Base-by-base conservation (phyloP, 2,797 vertebrate genomes). In the Pitangus sulphuratus region DNA sequence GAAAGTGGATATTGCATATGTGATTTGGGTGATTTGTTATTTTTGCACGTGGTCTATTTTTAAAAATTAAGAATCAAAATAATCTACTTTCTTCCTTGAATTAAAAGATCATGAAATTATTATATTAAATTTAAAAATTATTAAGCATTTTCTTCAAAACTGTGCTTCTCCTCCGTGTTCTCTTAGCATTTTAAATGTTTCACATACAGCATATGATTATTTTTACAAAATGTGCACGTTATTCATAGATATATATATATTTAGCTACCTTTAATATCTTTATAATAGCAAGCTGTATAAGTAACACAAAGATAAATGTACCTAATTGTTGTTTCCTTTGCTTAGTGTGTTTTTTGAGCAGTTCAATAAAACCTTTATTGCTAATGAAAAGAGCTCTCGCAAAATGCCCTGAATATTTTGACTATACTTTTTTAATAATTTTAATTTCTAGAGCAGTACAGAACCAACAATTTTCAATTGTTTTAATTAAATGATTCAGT, bases 11-110 rank as follows among this genome's bases (percentile, higher is more conserved):
- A 93, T 95, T 94, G 14, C 37, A 14, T 42, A 24, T 82, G 45
- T 87, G 72, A 89, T 94, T 93, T 93, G 56, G 48, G 31, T 48
- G 42, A 82, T 96, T 88, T 87, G 77, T 92, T 90, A 48, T 87
- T 84, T 95, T 89, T 83, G 62, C 83, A 92, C 76, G 91, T 97
- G 95, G 53, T 69, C 57, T 87, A 9, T 62, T 93, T 91, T 93
- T 89, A 44, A 62, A 94, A 95, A 90, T 48, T 56, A 81, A 72
- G 44, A 92, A 82, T 92, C 53, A 86, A 93, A 88, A 85, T 92
- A 79, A 94, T 93, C 35, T 79, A 40, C 13, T 89, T 94, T 92
- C 75, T 95, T 93, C 42, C 6, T 89, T 47, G 15, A 61, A 61
- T 54, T n/a, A 7, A 28, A 54, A 94, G 71, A 70, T 74, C 68